A percentile compares a stretch with the other conserved stretches of the same genome.
Conservation (phyloP, 2,113 vertebrate genomes). For the Pholis gunnellus region DNA sequence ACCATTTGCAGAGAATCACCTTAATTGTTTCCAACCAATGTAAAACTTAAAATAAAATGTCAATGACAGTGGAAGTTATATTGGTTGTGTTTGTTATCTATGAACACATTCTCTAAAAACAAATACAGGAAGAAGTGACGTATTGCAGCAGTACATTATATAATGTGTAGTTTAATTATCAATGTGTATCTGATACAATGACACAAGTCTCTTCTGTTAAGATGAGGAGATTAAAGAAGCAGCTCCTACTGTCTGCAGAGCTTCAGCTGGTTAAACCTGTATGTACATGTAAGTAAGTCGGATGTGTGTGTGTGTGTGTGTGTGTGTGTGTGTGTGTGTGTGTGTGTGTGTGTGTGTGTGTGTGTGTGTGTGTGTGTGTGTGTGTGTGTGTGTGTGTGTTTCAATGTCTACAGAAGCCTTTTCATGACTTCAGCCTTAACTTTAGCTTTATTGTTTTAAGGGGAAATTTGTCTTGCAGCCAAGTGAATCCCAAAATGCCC, state of each 20-base stretch:
- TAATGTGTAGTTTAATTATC: neutral
- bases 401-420: neutral
- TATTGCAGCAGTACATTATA: neutral
- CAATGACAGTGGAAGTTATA: neutral
- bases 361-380: constrained; percentile 25
- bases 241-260: neutral
- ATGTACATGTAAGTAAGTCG: neutral
- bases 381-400: constrained; percentile 23
- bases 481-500: neutral
- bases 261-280: constrained; percentile 37
- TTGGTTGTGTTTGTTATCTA: neutral
- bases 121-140: neutral
- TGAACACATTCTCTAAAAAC: neutral
- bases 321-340: constrained; percentile 27
- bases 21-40: neutral
- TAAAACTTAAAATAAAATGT: neutral
- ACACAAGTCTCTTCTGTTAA: neutral
- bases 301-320: neutral
- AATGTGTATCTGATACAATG: neutral
- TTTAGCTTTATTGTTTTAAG: neutral
- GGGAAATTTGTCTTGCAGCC: neutral
- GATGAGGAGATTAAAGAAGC: constrained; percentile 5
- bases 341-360: constrained; percentile 26
- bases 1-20: neutral
- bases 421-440: neutral